phyloP scores from a whole-genome alignment of 2,797 vertebrate genomes.

The Gobio occitaniae region DNA sequence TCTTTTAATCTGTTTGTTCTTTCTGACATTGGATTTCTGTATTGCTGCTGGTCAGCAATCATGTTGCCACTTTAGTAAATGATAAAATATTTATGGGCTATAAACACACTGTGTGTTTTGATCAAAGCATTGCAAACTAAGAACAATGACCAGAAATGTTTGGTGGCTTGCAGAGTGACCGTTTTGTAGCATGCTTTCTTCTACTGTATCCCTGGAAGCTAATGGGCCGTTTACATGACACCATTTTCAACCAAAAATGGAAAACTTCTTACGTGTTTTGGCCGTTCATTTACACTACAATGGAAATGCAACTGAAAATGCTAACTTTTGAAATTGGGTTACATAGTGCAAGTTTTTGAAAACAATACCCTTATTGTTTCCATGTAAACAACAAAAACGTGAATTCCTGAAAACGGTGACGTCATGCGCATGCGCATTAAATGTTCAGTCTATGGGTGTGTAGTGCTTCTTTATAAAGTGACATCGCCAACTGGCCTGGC shows the following conservation, averaged over 20 bases:
- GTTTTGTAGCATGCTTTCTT: neutral
- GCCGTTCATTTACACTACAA: neutral
- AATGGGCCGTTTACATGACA: neutral
- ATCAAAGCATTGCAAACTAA: neutral
- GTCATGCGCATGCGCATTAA: no score
- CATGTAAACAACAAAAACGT: no score
- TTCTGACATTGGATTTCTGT: neutral
- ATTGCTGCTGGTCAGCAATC: slow-evolving; percentile 16
- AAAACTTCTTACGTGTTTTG: neutral
- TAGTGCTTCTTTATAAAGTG: no score
- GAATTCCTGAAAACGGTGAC: no score
- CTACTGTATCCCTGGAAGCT: no score
- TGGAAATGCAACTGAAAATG: neutral
- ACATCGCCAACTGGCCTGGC: no score
- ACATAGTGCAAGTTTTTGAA: neutral
- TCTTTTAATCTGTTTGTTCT: neutral
- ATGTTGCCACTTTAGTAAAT: slow-evolving; percentile 13
- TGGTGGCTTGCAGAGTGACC: neutral
- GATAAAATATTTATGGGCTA: neutral
- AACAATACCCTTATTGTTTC: no score
- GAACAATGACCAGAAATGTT: neutral
- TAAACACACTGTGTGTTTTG: slow-evolving; percentile 12
- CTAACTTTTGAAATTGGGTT: no score
- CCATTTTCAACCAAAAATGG: neutral
- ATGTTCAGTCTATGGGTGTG: no score